A percentile compares a stretch with the other conserved stretches of the same genome.
phyloP scores from a whole-genome alignment of 2,113 vertebrate genomes.

The Syngnathus floridae region DNA sequence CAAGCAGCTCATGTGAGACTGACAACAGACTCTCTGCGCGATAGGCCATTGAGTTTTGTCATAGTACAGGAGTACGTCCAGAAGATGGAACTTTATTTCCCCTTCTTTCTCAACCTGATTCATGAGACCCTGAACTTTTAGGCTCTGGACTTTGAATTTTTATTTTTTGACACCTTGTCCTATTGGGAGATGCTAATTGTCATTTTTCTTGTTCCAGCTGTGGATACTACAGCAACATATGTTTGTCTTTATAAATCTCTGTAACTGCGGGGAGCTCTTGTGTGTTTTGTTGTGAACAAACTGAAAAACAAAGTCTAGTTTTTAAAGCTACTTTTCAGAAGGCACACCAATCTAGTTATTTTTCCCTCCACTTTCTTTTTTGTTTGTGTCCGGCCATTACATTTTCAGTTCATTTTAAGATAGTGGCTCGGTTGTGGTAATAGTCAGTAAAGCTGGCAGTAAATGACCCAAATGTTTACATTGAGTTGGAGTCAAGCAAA shows the following conservation, averaged over 20 bases:
- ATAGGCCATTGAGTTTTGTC: not conserved
- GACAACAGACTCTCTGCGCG: not conserved
- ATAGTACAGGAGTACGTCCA: not conserved
- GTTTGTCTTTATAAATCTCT: not conserved
- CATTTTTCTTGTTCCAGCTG: not conserved
- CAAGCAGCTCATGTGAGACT: not conserved
- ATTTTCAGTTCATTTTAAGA: not conserved
- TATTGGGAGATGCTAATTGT: not conserved
- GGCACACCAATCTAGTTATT: not conserved
- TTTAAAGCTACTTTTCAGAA: not conserved
- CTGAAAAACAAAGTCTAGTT: not conserved
- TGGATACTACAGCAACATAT: not conserved
- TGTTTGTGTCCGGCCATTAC: not conserved
- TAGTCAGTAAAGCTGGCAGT: not conserved
- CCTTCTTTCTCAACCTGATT: not conserved
- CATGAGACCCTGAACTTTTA: not conserved
- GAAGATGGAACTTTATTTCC: not conserved
- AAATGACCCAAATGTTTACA: not conserved
- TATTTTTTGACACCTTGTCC: slow-evolving; percentile 4
- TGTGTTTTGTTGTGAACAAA: not conserved
- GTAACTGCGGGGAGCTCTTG: not conserved
- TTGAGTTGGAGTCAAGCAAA: not conserved
- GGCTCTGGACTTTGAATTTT: not conserved
- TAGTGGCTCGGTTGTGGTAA: no score
- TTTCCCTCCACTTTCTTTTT: not conserved